Base-by-base conservation (phyloP, 2,113 vertebrate genomes). In the Heteronetta atricapilla region DNA sequence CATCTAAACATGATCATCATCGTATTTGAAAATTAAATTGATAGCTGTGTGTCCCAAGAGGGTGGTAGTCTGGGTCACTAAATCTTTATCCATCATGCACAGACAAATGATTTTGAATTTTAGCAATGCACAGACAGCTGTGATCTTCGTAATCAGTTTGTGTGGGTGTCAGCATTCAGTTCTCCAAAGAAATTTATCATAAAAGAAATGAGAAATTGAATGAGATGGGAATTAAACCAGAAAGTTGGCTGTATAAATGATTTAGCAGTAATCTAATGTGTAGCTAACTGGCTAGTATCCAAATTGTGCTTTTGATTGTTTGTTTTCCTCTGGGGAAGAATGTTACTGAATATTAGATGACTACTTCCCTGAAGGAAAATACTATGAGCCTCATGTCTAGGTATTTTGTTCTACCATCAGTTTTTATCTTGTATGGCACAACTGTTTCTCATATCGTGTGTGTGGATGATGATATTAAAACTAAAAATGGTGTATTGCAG, bases 231-330 rank as follows among this genome's bases (percentile, higher is more conserved):
- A 96, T 93, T 94, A 92, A 93, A 96, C 60, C 31, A 88, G 90
- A 66, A 90, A 94, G 90, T 72, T 95, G 76, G 5, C 80, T 81
- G 68, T 94, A 52, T 72, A 90, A 83, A 93, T 94, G 89, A 90
- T 94, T 94, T 94, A 90, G 76, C 66, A 74, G 79, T 95, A 97
- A 91, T 95, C 82, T 90, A 94, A 95, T 78, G 79, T 75, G 72
- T 86, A 86, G 82, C 90, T 96, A 86, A 91, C 78, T 95, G 94
- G 88, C 90, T 94, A 26, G 55, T 83, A 91, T 95, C 90, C 94
- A 95, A 88, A 94, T 63, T 86, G 38, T 83, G 64, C 64, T 91
- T 78, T 44, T 77, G 92, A 88, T 95, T 91, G 72, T 86, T 94
- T 94, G 46, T 88, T 95, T 96, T 91, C 72, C 68, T 90, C 73